These are phyloP conservation scores for Phenganax marumi DNA, from an alignment of 92 coral and sea anemone species.

Conservation along the genomic window DNA sequence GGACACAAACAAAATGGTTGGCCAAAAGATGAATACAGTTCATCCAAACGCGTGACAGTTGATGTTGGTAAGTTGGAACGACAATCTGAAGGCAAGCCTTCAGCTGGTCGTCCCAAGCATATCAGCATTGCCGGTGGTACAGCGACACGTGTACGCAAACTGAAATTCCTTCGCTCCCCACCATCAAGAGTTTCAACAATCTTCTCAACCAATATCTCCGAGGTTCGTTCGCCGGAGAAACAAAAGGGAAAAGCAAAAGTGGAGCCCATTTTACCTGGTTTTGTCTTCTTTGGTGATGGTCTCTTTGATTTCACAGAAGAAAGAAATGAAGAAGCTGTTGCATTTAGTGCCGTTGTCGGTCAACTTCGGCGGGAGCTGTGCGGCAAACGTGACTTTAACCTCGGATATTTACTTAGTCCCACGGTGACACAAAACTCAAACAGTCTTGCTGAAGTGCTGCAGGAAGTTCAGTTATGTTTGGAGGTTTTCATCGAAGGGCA, in stretches of 20 bases:
- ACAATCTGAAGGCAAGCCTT: not conserved
- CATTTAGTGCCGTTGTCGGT: constrained; percentile 74
- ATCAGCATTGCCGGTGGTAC: not conserved
- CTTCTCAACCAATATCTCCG: constrained; percentile 6
- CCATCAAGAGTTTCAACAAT: constrained; percentile 20
- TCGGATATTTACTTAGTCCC: constrained; percentile 88
- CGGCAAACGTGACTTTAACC: constrained; percentile 70
- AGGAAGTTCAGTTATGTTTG: constrained; percentile 16
- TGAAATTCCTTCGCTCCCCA: constrained; percentile 10
- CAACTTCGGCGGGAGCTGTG: constrained; percentile 66
- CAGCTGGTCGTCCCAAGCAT: not conserved
- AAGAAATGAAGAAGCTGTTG: constrained; percentile 83
- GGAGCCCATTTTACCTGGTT: constrained; percentile 5
- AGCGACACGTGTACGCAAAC: not conserved
- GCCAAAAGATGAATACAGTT: not conserved
- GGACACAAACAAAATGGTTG: not conserved
- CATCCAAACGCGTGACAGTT: constrained; percentile 29
- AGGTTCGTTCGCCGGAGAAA: constrained; percentile 5
- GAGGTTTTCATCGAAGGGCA: constrained; percentile 57
- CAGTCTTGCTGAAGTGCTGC: constrained; percentile 3
- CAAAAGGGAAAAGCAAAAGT: constrained; percentile 13
- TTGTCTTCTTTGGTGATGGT: constrained; percentile 76
- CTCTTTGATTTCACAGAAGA: constrained; percentile 93
- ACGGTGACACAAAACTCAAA: constrained; percentile 66
- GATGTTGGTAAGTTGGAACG: constrained; percentile 27